Evolutionary conservation across 2,113 vertebrate species (phyloP), one percentile per base, ranked within the genome.

Genomic region (Stomatorhinus ivindoensis): DNA sequence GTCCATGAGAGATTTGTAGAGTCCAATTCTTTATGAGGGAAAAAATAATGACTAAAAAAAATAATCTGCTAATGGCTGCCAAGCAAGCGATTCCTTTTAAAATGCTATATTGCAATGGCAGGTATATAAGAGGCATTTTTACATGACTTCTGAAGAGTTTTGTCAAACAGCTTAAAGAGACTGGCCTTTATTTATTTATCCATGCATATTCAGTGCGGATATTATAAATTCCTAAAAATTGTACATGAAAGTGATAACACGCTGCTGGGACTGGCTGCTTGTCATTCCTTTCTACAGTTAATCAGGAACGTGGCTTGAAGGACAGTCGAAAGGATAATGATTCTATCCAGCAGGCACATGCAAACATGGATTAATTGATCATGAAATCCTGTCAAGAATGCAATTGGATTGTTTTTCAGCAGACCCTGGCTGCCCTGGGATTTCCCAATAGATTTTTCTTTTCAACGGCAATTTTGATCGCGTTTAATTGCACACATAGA

Each of bases 341-440:
- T 50, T 80, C 15, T 58, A 51, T 42, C 50, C 53, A 42, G 50
- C n/a, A 55, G 27, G 31, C 50, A 24, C 87, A 87, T 21, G 53
- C 51, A 87, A 61, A 39, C 53, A 31, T 73, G 87, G 46, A 88
- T 88, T 88, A 46, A 88, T n/a, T 88, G 46, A 88, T 88, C 44
- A 48, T 44, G 24, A 76, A 76, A 76, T 73, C 58, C 87, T 88
- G 27, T 46, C 47, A 1, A 61, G 55, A 58, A 61, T 51, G 55
- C 51, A 48, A 88, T 69, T 42, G 39, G 58, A 65, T 69, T n/a
- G 55, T 48, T 88, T 88, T 50, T 86, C n/a, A 50, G 73, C 44
- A 15, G n/a, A 50, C 73, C 27, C 61, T 35, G 46, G 87, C 69
- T 46, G 27, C 76, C 24, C n/a, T 19, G 61, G 42, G 88, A 76